A percentile compares a stretch with the other conserved stretches of the same genome.
phyloP scores from a whole-genome alignment of 1,140 invertebrate species.

The Piezodorus guildinii region DNA sequence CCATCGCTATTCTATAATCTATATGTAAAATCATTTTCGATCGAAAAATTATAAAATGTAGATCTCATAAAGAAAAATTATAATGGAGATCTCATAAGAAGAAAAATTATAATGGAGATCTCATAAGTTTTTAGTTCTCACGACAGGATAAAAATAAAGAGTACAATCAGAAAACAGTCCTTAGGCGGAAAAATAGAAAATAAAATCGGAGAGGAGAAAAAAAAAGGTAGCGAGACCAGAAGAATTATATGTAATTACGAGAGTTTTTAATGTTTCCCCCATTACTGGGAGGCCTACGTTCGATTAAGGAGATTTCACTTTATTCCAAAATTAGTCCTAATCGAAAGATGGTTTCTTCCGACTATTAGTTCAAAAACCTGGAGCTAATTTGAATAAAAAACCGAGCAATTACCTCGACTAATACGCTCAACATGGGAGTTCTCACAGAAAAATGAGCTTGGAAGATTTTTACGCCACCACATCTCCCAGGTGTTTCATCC shows the following conservation, averaged over 20 bases:
- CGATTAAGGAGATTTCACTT: constrained; percentile 7
- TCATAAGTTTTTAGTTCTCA: too few species aligned
- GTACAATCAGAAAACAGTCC: too few species aligned
- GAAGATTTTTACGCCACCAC: too few species aligned
- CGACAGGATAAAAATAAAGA: too few species aligned
- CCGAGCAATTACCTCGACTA: background rate
- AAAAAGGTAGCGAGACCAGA: background rate
- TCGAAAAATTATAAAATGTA: too few species aligned
- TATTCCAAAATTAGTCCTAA: constrained; percentile 10
- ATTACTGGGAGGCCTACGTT: background rate
- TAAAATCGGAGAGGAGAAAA: background rate
- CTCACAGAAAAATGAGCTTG: background rate
- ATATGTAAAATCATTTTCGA: too few species aligned
- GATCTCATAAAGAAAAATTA: too few species aligned
- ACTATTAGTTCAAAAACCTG: constrained; percentile 6
- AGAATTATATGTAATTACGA: constrained; percentile 6
- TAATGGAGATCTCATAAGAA: too few species aligned
- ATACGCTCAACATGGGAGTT: background rate
- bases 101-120: too few species aligned
- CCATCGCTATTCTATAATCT: too few species aligned
- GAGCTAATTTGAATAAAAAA: constrained; percentile 8
- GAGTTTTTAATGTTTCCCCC: constrained; percentile 8
- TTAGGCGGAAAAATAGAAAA: too few species aligned
- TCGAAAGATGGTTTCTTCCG: background rate
- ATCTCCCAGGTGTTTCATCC: too few species aligned